Evolutionary conservation across 2,888 invertebrate genomes (phyloP).

Genomic region (Marronus borbonicus): DNA sequence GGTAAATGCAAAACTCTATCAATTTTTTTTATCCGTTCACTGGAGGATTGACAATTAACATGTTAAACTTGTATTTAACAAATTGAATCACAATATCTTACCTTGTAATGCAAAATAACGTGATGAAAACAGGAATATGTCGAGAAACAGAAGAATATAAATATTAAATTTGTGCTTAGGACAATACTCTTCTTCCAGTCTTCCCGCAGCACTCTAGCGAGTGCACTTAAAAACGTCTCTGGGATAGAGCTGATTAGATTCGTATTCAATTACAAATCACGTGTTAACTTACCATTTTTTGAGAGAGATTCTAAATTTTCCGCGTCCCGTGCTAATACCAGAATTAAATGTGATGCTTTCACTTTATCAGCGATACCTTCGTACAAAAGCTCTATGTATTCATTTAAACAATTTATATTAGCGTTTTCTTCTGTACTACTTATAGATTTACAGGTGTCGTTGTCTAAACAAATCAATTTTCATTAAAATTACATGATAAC

Average conservation of each 20-base stretch:
- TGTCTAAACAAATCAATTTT: constrained; percentile 47
- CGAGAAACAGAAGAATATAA: constrained; percentile 98
- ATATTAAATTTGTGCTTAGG: constrained; percentile 95
- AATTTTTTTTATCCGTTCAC: too few species aligned
- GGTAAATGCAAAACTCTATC: too few species aligned
- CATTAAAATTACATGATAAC: neutral
- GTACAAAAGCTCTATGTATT: constrained; percentile 96
- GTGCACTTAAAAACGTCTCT: constrained; percentile 95
- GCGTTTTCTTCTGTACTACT: constrained; percentile 72
- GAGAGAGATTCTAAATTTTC: constrained; percentile 95
- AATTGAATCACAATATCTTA: constrained; percentile 64
- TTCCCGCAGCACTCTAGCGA: constrained; percentile 95
- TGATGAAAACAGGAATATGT: constrained; percentile 96
- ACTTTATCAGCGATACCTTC: constrained; percentile 96
- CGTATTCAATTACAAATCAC: constrained; percentile 7
- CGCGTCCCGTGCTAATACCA: constrained; percentile 92
- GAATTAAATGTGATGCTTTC: constrained; percentile 90
- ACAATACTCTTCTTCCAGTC: constrained; percentile 98
- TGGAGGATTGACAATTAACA: too few species aligned
- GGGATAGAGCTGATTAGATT: constrained; percentile 62
- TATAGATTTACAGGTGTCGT: constrained; percentile 54
- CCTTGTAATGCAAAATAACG: constrained; percentile 95
- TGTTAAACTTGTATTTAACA: neutral
- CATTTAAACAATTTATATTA: constrained; percentile 89
- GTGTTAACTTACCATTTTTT: constrained; percentile 83